A percentile compares a stretch with the other conserved stretches of the same genome.
Evolutionary conservation across 2,797 vertebrate species (phyloP).

Genomic region (Peromyscus aztecus): DNA sequence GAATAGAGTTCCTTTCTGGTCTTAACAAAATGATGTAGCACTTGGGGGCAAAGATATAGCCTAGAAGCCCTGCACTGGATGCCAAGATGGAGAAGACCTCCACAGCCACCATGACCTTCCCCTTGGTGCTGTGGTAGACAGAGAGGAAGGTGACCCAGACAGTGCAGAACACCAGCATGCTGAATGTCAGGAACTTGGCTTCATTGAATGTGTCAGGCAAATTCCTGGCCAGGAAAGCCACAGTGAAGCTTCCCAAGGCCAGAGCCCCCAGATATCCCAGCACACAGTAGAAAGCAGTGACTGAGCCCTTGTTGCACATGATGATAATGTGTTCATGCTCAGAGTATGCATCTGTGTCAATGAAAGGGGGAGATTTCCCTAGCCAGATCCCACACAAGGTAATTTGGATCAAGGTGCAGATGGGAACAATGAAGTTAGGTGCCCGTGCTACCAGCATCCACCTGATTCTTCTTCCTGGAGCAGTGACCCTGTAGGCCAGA

Average conservation of each 20-base stretch:
- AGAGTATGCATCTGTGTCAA: background rate
- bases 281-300: constrained; percentile 3
- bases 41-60: background rate
- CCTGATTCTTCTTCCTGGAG: constrained; percentile 1
- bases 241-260: background rate
- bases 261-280: background rate
- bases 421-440: background rate
- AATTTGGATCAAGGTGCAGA: background rate
- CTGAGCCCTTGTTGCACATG: background rate
- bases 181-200: constrained; percentile 14
- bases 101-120: background rate
- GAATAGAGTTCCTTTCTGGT: background rate
- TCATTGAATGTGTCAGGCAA: background rate
- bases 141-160: constrained; percentile 43
- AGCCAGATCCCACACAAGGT: constrained; percentile 12
- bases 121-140: constrained; percentile 22
- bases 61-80: constrained; percentile 24
- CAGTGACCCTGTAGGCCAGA: background rate
- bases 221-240: constrained; percentile 35
- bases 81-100: constrained; percentile 61
- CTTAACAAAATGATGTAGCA: constrained; percentile 18
- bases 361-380: background rate
- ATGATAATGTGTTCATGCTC: background rate
- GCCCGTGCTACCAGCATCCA: background rate
- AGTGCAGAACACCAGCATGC: background rate